Evolutionary conservation across 2,888 invertebrate genomes (phyloP).

Genomic region (Mythimna lalbum): DNA sequence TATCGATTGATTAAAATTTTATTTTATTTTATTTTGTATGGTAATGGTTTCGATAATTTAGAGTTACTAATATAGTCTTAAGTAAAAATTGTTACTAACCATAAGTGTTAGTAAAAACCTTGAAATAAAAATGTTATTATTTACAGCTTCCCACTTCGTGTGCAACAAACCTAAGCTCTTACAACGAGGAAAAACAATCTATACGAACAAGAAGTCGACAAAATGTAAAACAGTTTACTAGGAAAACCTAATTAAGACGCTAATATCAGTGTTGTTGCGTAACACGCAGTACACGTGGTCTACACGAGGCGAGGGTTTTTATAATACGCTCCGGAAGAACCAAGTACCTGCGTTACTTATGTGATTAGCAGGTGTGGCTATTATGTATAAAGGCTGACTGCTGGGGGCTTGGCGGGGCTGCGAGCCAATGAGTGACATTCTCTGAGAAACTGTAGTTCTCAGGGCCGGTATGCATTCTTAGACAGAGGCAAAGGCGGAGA

Average conservation of each 20-base stretch:
- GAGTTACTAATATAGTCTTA: too few relatives aligned
- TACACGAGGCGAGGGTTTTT: constrained; percentile 40
- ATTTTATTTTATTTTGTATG: too few relatives aligned
- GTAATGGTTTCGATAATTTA: too few relatives aligned
- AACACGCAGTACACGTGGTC: constrained; percentile 30
- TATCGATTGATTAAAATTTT: too few relatives aligned
- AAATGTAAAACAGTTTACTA: constrained; percentile 27
- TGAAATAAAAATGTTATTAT: too few relatives aligned
- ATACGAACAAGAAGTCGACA: constrained; percentile 1
- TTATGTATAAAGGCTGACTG: constrained; percentile 12
- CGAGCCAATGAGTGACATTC: constrained; percentile 5
- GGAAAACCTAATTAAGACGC: constrained; percentile 45
- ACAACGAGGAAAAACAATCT: constrained; percentile 41
- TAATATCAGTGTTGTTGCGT: constrained; percentile 32
- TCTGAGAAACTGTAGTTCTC: not conserved
- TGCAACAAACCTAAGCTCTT: not conserved
- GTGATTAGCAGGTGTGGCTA: constrained; percentile 31
- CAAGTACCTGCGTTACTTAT: constrained; percentile 18
- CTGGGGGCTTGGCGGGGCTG: constrained; percentile 24
- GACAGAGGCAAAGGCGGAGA: too few relatives aligned
- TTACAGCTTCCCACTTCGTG: not conserved
- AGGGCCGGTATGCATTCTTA: too few relatives aligned
- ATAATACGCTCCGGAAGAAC: constrained; percentile 26
- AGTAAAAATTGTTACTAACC: too few relatives aligned
- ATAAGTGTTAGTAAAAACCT: too few relatives aligned